These are phyloP conservation scores for rat (Rattus norvegicus) DNA, from an alignment of 2,113 vertebrate species.

Conservation along the genomic window GRCr8 NC_086025.1:44846501-44847000, in stretches of 20 bases:
- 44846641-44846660: not conserved
- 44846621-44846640: not conserved
- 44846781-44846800: no score
- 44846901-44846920: no score
- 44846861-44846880: no score
- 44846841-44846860: no score
- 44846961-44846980: no score
- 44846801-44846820: no score
- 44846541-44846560: not conserved
- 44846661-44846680: not conserved
- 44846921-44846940: no score
- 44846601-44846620: not conserved
- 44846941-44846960: no score
- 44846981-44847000: no score
- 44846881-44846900: no score
- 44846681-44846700: conserved; percentile 22
- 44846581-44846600: not conserved
- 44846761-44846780: not conserved
- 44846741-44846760: not conserved
- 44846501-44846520: not conserved
- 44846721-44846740: not conserved
- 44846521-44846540: not conserved
- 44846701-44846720: not conserved
- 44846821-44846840: no score
- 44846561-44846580: not conserved